These are phyloP conservation scores for Microcebus jonahi DNA, from an alignment of 2,113 vertebrate species.

Conservation along the genomic window DNA sequence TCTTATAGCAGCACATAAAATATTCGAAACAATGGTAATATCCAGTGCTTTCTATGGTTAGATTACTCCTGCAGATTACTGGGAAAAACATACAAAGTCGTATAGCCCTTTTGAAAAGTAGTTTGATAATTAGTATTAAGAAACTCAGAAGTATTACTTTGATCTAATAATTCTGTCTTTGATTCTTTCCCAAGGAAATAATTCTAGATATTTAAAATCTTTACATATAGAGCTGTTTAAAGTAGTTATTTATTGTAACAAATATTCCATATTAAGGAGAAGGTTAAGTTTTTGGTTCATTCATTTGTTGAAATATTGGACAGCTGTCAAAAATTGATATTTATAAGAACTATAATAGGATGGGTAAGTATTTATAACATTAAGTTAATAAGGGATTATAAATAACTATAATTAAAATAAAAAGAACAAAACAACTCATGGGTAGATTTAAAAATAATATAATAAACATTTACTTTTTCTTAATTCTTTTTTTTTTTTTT, in stretches of 20 bases:
- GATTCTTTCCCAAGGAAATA: background rate
- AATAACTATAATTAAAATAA: slow-evolving; percentile 26
- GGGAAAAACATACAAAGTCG: background rate
- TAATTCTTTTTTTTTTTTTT: no score
- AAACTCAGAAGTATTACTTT: background rate
- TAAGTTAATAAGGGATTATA: background rate
- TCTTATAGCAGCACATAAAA: background rate
- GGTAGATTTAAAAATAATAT: slow-evolving; percentile 26
- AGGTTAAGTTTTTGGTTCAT: background rate
- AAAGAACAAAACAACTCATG: background rate
- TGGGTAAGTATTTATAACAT: background rate
- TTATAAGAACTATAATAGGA: background rate
- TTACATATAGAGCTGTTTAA: background rate
- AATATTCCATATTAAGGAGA: background rate
- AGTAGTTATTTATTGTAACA: background rate
- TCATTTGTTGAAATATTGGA: slow-evolving; percentile 8
- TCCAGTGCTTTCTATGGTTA: background rate
- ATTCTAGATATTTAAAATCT: background rate
- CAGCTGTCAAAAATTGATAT: background rate
- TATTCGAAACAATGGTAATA: background rate
- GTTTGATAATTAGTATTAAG: slow-evolving; percentile 9
- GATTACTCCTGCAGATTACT: background rate
- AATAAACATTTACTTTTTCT: background rate
- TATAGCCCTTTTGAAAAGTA: background rate
- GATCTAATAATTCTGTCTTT: background rate